Percentiles rank a stretch among this genome's conserved stretches.
Evolutionary conservation across 2,888 invertebrate species (phyloP).

Genomic region (Empis stercorea): DNA sequence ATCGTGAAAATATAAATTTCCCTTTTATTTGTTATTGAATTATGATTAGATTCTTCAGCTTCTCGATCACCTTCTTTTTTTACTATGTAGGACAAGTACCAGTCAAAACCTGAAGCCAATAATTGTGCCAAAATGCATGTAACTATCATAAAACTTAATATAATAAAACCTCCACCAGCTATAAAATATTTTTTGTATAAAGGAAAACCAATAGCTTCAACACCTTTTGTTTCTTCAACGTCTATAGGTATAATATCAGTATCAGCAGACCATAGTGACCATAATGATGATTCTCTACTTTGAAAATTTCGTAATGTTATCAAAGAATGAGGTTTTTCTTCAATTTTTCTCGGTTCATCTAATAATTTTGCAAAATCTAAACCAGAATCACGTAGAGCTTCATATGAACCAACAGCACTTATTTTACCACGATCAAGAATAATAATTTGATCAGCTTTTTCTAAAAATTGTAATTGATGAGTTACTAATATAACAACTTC

Average conservation of each 20-base stretch:
- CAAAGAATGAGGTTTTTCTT: constrained; percentile 27
- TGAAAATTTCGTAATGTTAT: constrained; percentile 27
- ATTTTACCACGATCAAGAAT: constrained; percentile 34
- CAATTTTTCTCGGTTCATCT: constrained; percentile 39
- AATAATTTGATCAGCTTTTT: constrained; percentile 45
- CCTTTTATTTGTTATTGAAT: too few species aligned
- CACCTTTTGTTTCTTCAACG: constrained; percentile 44
- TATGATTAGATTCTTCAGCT: constrained; percentile 18
- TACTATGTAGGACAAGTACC: constrained; percentile 50
- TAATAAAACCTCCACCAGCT: constrained; percentile 54
- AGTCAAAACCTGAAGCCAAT: constrained; percentile 61
- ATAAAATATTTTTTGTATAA: constrained; percentile 56
- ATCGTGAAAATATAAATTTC: constrained; percentile 40
- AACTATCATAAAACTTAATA: constrained; percentile 45
- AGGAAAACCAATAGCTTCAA: constrained; percentile 46
- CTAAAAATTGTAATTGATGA: constrained; percentile 71
- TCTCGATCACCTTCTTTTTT: too few species aligned
- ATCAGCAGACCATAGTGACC: constrained; percentile 38
- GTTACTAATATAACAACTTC: constrained; percentile 67
- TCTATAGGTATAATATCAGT: constrained; percentile 30
- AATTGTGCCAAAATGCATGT: constrained; percentile 55
- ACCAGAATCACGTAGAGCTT: constrained; percentile 56
- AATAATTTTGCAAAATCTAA: constrained; percentile 65
- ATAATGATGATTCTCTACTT: constrained; percentile 35
- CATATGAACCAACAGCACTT: constrained; percentile 51